phyloP scores from a whole-genome alignment of 2,797 vertebrate genomes.

The Poecilia picta region DNA sequence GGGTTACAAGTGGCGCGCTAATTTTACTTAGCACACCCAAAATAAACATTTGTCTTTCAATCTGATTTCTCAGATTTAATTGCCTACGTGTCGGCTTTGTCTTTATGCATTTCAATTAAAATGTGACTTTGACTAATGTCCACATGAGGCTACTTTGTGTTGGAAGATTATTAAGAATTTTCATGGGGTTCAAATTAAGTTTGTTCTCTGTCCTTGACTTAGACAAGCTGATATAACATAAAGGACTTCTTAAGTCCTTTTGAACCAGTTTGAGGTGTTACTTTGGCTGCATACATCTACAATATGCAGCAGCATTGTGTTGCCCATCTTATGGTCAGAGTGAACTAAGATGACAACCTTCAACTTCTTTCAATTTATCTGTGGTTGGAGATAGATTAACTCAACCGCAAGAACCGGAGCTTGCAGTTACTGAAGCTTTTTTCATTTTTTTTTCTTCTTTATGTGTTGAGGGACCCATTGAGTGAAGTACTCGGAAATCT shows the following conservation, averaged over 20 bases:
- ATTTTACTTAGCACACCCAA: not conserved
- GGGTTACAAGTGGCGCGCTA: not conserved
- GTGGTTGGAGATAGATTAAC: not conserved
- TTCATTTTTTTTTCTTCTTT: not conserved
- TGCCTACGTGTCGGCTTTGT: constrained; percentile 16
- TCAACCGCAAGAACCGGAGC: not conserved
- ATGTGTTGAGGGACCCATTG: constrained; percentile 2
- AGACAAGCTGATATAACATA: not conserved
- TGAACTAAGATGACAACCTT: not conserved
- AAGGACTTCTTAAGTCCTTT: not conserved
- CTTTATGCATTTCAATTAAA: constrained; percentile 6
- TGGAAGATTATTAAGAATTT: not conserved
- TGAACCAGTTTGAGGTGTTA: not conserved
- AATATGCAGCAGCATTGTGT: not conserved
- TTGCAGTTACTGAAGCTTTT: not conserved
- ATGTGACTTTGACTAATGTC: not conserved
- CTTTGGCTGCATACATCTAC: no score
- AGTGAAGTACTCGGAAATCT: constrained; percentile 7
- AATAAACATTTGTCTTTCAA: constrained; percentile 3
- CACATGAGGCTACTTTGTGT: not conserved
- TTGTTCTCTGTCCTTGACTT: not conserved
- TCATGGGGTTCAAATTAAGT: not conserved
- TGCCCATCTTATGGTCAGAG: not conserved
- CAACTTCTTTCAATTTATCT: not conserved
- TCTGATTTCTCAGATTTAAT: constrained; percentile 11